A percentile compares a stretch with the other conserved stretches of the same genome.
Evolutionary conservation across 2,797 vertebrate species (phyloP).

Genomic region (Salmo trutta): DNA sequence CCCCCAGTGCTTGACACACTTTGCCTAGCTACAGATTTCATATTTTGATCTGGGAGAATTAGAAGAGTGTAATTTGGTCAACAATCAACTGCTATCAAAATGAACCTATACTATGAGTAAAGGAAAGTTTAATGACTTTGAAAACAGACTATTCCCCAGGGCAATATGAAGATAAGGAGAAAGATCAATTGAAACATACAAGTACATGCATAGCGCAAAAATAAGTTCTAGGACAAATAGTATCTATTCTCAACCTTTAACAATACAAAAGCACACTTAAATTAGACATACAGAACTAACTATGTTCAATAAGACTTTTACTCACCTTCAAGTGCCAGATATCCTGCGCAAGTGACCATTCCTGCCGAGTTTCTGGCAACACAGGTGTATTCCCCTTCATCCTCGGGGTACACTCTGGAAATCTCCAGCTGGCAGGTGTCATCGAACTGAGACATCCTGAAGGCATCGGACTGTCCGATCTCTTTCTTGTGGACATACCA

Average conservation of each 20-base stretch:
- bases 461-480: constrained; percentile 93
- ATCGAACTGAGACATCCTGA: constrained; percentile 95
- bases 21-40: constrained; percentile 85
- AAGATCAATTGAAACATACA: neutral
- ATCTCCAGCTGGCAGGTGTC: constrained; percentile 95
- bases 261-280: neutral
- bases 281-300: neutral
- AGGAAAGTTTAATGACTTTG: constrained; percentile 11
- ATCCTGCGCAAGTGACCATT: constrained; percentile 88
- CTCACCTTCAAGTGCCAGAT: constrained; percentile 87
- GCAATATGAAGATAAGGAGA: neutral
- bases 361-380: constrained; percentile 88
- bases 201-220: too few species aligned
- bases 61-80: constrained; percentile 78
- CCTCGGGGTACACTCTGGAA: constrained; percentile 89
- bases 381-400: constrained; percentile 90
- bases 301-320: constrained; percentile 14
- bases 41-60: constrained; percentile 86
- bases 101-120: constrained; percentile 35
- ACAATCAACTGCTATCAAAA: constrained; percentile 59
- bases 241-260: neutral
- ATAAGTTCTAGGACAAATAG: too few species aligned
- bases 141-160: constrained; percentile 42
- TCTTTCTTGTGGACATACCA: constrained; percentile 90
- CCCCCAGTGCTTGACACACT: constrained; percentile 69